Percentiles rank a stretch among this genome's conserved stretches.
These are phyloP conservation scores for Caiman crocodilus DNA, from an alignment of 2,797 vertebrate genomes.

Conservation along the genomic window DNA sequence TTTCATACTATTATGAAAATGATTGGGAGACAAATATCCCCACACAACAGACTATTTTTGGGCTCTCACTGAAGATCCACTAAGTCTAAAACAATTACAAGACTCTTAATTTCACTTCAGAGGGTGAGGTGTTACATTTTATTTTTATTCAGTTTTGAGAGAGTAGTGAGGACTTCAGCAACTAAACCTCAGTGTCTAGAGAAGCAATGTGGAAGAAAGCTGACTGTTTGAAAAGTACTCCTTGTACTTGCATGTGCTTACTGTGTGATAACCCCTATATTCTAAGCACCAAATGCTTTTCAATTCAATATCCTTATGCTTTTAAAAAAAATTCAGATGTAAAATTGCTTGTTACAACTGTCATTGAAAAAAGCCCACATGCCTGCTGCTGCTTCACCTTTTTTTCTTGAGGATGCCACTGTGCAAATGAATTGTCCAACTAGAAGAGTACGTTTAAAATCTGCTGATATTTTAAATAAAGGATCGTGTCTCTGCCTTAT, in stretches of 20 bases:
- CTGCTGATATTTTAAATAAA: slow-evolving; percentile 25
- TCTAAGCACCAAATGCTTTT: slow-evolving; percentile 7
- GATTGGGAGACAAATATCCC: not conserved
- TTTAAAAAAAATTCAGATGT: not conserved
- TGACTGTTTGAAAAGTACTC: not conserved
- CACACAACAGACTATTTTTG: not conserved
- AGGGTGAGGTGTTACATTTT: not conserved
- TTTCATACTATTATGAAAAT: not conserved
- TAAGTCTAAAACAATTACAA: not conserved
- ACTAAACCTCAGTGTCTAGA: not conserved
- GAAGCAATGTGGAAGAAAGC: not conserved
- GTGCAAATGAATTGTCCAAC: not conserved
- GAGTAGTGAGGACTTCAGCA: not conserved
- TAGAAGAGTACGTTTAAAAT: slow-evolving; percentile 31
- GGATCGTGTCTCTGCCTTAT: slow-evolving; percentile 37
- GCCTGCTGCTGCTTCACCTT: not conserved
- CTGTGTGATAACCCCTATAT: not conserved
- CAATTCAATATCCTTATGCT: not conserved
- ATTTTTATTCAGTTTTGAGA: not conserved
- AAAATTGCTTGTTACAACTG: not conserved
- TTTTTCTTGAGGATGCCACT: not conserved
- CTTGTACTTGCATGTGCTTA: not conserved
- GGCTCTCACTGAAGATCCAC: not conserved
- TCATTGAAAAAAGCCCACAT: not conserved
- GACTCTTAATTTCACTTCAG: not conserved